Percentiles rank a stretch among this genome's conserved stretches.
phyloP scores from a whole-genome alignment of 2,797 vertebrate species.

The Diglossa cyanea region DNA sequence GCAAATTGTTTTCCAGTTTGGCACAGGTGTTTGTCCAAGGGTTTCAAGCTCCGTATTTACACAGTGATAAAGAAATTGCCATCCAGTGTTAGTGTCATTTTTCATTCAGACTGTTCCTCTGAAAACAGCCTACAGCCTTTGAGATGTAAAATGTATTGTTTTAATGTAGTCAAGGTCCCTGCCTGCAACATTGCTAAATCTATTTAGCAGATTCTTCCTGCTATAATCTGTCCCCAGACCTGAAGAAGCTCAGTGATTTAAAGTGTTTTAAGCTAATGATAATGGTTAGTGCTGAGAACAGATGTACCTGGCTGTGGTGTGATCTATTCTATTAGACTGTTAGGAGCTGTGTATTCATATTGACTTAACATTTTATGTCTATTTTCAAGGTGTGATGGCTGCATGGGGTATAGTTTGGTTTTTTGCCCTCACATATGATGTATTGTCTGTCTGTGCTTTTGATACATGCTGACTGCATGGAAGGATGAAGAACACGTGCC shows the following conservation, averaged over 20 bases:
- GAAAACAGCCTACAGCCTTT: slow-evolving; percentile 76
- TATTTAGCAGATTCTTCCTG: slow-evolving; percentile 79
- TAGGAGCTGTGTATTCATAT: slow-evolving; percentile 76
- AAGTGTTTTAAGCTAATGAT: slow-evolving; percentile 82
- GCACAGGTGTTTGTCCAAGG: slow-evolving; percentile 10
- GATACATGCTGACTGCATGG: slow-evolving; percentile 44
- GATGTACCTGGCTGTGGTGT: slow-evolving; percentile 81
- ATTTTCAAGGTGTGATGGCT: slow-evolving; percentile 77
- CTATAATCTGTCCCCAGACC: slow-evolving; percentile 82
- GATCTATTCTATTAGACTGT: slow-evolving; percentile 77
- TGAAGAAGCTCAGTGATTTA: slow-evolving; percentile 77
- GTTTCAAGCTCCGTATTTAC: slow-evolving; percentile 60
- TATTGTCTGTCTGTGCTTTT: slow-evolving; percentile 52
- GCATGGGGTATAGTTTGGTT: slow-evolving; percentile 70
- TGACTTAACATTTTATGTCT: slow-evolving; percentile 77
- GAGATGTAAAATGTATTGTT: slow-evolving; percentile 74
- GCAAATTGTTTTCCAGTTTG: slow-evolving; percentile 39
- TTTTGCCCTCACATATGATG: slow-evolving; percentile 63
- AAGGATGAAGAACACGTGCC: slow-evolving; percentile 49
- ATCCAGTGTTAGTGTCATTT: slow-evolving; percentile 61
- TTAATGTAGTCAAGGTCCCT: slow-evolving; percentile 74
- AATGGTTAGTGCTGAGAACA: slow-evolving; percentile 81
- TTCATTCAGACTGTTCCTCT: slow-evolving; percentile 74
- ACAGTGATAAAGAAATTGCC: slow-evolving; percentile 68
- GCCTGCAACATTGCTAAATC: slow-evolving; percentile 73